These are phyloP conservation scores for Liopterus haemorrhoidalis DNA, from an alignment of 2,888 invertebrate genomes.

Conservation along the genomic window DNA sequence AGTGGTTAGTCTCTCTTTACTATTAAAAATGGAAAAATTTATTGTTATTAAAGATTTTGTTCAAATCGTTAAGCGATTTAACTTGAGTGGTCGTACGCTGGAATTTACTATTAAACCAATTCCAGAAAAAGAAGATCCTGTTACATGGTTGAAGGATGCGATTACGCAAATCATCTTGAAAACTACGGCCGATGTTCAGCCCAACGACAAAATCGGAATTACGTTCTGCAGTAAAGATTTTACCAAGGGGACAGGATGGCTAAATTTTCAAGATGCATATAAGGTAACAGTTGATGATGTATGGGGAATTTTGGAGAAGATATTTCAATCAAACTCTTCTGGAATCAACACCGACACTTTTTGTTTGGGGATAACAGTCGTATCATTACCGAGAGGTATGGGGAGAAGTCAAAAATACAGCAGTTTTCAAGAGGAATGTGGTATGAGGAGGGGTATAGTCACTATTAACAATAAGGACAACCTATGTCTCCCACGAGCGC, in stretches of 20 bases:
- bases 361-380: constrained; percentile 18
- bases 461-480: constrained; percentile 27
- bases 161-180: constrained; percentile 17
- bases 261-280: constrained; percentile 8
- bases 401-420: constrained; percentile 4
- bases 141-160: constrained; percentile 13
- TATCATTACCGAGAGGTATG: constrained; percentile 6
- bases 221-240: constrained; percentile 15
- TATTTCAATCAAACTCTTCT: constrained; percentile 16
- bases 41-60: too few species aligned
- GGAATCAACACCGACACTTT: constrained; percentile 27
- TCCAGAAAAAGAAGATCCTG: constrained; percentile 14
- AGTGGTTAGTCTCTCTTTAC: too few species aligned
- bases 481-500: constrained; percentile 21
- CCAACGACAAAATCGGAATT: constrained; percentile 8
- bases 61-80: too few species aligned
- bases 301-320: constrained; percentile 5
- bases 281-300: constrained; percentile 10
- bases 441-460: constrained; percentile 10
- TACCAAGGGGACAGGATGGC: constrained; percentile 6
- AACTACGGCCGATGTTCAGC: constrained; percentile 6
- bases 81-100: constrained; percentile 1
- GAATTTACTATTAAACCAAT: constrained; percentile 20
- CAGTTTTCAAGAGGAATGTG: constrained; percentile 22
- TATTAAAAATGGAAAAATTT: too few species aligned